Conservation (phyloP, 2,888 invertebrate species). For the Cabera pusaria region DNA sequence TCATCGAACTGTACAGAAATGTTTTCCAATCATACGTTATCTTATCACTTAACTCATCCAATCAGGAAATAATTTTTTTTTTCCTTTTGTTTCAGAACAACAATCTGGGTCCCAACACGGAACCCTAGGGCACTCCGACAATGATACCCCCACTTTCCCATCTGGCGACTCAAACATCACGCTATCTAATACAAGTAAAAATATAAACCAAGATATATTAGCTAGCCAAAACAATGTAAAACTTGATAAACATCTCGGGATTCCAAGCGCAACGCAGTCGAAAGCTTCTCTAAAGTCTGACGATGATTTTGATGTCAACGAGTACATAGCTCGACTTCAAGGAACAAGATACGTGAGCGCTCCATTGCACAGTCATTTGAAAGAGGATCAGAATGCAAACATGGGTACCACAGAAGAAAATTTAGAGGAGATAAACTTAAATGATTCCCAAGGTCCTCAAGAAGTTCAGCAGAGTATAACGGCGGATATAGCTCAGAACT, state of each 20-base stretch:
- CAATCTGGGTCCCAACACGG: conserved; percentile 43
- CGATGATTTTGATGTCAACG: conserved; percentile 78
- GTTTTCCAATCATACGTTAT: no score
- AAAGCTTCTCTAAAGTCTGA: conserved; percentile 55
- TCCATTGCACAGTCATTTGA: conserved; percentile 60
- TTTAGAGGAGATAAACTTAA: conserved; percentile 68
- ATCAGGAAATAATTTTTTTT: no score
- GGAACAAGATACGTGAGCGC: conserved; percentile 74
- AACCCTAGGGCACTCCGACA: conserved; percentile 51
- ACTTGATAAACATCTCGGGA: conserved; percentile 27
- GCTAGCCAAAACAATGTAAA: conserved; percentile 32
- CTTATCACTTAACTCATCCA: no score
- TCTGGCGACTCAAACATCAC: conserved; percentile 51
- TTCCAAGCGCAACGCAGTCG: conserved; percentile 35
- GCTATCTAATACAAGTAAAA: conserved; percentile 23
- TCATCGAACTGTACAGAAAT: no score
- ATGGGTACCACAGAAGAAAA: conserved; percentile 69
- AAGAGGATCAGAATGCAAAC: conserved; percentile 77
- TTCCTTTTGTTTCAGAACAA: conserved; percentile 65
- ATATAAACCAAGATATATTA: conserved; percentile 26
- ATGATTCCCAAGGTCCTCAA: conserved; percentile 51
- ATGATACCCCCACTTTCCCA: conserved; percentile 45
- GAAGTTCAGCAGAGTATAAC: conserved; percentile 64
- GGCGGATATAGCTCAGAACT: conserved; percentile 78
- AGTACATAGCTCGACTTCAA: conserved; percentile 74